These are phyloP conservation scores for Campoletis raptor DNA, from an alignment of 2,888 invertebrate species.

Conservation along the genomic window DNA sequence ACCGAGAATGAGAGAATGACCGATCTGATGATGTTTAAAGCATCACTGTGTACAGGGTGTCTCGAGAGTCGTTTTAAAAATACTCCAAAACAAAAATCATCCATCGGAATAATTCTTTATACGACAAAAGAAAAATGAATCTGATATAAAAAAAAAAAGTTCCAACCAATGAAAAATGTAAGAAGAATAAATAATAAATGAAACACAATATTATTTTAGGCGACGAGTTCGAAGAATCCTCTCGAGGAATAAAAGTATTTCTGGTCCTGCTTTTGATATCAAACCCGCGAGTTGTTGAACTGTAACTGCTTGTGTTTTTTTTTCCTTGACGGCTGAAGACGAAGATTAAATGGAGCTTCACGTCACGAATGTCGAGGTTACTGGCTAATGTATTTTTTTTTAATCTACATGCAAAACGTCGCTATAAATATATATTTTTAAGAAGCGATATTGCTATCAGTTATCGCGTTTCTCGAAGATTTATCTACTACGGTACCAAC, in stretches of 20 bases:
- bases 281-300: slow-evolving; percentile 31
- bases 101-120: background rate
- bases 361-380: slow-evolving; percentile 44
- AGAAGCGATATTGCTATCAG: background rate
- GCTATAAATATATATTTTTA: background rate
- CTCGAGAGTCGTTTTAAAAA: background rate
- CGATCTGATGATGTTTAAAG: slow-evolving; percentile 55
- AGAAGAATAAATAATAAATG: background rate
- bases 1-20: slow-evolving; percentile 46
- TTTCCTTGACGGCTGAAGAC: background rate
- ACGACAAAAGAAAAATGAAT: background rate
- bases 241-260: background rate
- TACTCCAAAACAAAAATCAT: background rate
- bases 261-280: slow-evolving; percentile 24
- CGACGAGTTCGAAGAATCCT: background rate
- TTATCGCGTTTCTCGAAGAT: background rate
- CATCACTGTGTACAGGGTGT: background rate
- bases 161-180: too few relatives aligned
- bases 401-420: background rate
- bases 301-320: background rate
- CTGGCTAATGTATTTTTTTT: slow-evolving; percentile 20
- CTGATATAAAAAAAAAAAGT: too few relatives aligned
- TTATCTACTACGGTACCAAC: background rate
- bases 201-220: background rate
- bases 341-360: slow-evolving; percentile 19